Evolutionary conservation across 2,113 vertebrate species (phyloP).

Genomic region (Ciconia stormi): DNA sequence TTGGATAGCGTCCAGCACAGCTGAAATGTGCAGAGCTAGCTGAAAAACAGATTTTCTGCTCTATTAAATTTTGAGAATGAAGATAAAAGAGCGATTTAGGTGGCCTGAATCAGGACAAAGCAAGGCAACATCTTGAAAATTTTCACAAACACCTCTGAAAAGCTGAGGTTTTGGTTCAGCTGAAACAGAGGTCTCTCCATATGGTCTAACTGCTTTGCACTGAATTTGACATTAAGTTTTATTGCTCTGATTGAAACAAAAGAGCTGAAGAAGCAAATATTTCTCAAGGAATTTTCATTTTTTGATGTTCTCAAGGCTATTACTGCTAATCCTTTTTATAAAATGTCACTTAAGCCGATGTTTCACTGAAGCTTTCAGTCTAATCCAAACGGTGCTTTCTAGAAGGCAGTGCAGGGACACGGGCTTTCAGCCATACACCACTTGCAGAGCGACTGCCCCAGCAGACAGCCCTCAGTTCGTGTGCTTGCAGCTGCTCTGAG

Average conservation of each 20-base stretch:
- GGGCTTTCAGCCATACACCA: neutral
- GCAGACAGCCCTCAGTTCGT: neutral
- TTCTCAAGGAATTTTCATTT: neutral
- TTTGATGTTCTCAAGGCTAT: neutral
- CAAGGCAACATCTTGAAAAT: neutral
- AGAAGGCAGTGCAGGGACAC: neutral
- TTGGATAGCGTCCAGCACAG: neutral
- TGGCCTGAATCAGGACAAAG: neutral
- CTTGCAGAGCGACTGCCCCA: neutral
- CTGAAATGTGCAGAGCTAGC: neutral
- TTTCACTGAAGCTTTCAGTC: neutral
- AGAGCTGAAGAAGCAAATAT: neutral
- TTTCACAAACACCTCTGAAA: neutral
- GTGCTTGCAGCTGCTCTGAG: neutral
- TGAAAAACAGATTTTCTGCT: neutral
- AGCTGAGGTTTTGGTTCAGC: neutral
- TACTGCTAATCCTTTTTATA: neutral
- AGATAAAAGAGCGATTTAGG: neutral
- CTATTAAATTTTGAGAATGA: neutral
- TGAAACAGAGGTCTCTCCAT: neutral
- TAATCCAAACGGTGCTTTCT: neutral
- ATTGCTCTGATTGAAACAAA: neutral
- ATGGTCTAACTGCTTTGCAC: neutral
- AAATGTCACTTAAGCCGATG: fast-evolving
- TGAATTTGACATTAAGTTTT: neutral